Base-by-base conservation (phyloP, 64 coral and sea anemone species). In the Hydrozoanthus tunicans region DNA sequence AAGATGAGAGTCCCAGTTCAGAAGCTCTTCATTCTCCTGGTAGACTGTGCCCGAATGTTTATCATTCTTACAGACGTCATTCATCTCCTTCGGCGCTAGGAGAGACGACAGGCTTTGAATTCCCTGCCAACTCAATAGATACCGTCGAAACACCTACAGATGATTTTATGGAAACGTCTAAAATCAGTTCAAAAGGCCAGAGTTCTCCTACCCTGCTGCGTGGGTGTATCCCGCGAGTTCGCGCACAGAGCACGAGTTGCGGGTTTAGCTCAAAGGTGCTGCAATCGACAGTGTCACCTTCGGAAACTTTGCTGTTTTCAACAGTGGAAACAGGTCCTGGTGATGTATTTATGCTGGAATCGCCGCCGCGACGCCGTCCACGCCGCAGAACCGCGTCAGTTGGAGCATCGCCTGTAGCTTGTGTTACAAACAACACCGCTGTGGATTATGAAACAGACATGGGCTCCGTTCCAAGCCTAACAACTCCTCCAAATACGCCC, bases 81-180 rank as follows among this genome's bases (percentile, higher is more conserved):
- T 99, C 97, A 0, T 99, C 97, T 4, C 97, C 97, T 8, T 99
- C 97, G 1, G 97, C 97, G 1, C 52, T 99, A 0, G 97, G 97
- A 43, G 97, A 99, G 69, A 79, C 91, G 11, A 92, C 90, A 14
- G 96, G 58, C 4, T 94, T 94, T 78, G 90, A 94, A n/a, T 98
- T 98, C 86, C 96, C 96, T 24, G 85, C 78, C 6, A 90, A 86
- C 12, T 83, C 93, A 27, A 9, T 20, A 17, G 95, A 94, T 66
- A 53, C 91, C 58, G 25, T 83, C 51, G 52, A 84, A 51, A 81
- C 64, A 53, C 92, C 77, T 4, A 90, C 67, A 25, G 78, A 93
- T 5, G 73, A 90, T 70, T 81, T 72, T 66, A 57, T 93, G 58
- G 32, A 70, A 61, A 60, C 6, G 25, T 51, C 70, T 61, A 64